Evolutionary conservation across 2,797 vertebrate species (phyloP).

Genomic region (Schizopygopsis malacanthus): DNA sequence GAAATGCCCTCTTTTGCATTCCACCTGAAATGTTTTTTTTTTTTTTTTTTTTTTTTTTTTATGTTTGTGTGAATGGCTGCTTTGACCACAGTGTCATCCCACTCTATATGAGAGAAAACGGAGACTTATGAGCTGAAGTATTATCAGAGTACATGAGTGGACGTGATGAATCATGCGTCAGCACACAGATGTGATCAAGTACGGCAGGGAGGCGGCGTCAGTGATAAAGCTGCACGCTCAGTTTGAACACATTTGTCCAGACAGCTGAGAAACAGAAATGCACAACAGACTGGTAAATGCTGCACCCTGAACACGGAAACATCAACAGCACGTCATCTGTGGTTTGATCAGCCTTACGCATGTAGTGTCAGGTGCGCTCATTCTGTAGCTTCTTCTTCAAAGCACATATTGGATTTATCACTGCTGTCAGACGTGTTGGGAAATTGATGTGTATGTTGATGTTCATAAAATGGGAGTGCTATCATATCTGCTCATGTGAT

Average conservation of each 20-base stretch:
- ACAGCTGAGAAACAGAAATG: constrained; percentile 39
- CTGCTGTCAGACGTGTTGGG: not conserved
- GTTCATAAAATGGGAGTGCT: constrained; percentile 25
- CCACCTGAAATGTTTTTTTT: not conserved
- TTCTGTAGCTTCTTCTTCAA: not conserved
- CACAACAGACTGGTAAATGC: constrained; percentile 9
- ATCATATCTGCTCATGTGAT: constrained; percentile 20
- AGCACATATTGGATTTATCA: constrained; percentile 30
- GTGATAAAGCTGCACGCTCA: not conserved
- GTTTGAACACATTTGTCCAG: constrained; percentile 18
- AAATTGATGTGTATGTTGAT: constrained; percentile 38
- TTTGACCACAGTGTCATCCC: not conserved
- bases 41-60: no score
- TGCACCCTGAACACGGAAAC: not conserved
- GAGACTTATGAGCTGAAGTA: not conserved
- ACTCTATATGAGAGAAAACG: not conserved
- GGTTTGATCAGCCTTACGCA: constrained; percentile 17
- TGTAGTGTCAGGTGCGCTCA: constrained; percentile 12
- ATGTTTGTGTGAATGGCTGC: not conserved
- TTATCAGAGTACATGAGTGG: not conserved
- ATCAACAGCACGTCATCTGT: not conserved
- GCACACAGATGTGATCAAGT: not conserved
- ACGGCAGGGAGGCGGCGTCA: not conserved
- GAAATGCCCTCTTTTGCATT: not conserved
- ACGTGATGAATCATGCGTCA: constrained; percentile 10